phyloP scores from a whole-genome alignment of 2,113 vertebrate species.

The Silurus glanis region DNA sequence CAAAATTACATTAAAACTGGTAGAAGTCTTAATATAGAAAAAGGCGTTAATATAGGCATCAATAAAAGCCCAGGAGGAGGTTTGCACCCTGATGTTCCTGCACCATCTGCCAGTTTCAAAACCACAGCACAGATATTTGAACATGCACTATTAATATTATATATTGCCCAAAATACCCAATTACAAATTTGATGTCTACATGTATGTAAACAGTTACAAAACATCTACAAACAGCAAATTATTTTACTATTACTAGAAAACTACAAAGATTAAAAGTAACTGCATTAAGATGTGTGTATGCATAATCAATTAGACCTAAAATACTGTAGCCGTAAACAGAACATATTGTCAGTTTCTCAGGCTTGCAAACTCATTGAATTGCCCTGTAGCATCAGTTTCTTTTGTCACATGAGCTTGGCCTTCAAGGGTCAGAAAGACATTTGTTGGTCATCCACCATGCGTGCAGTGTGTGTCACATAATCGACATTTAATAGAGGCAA shows the following conservation, averaged over 20 bases:
- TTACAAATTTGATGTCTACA: not conserved
- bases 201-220: not conserved
- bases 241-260: not conserved
- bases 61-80: conserved; percentile 39
- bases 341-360: conserved; percentile 25
- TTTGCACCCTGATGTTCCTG: conserved; percentile 40
- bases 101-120: conserved; percentile 58
- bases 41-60: conserved; percentile 27
- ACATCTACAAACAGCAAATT: not conserved
- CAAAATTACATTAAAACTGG: not conserved
- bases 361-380: conserved; percentile 19
- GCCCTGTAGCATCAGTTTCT: conserved; percentile 37
- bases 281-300: not conserved
- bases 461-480: conserved; percentile 76
- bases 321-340: conserved; percentile 23
- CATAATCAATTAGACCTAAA: not conserved
- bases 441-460: conserved; percentile 66
- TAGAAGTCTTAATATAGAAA: conserved; percentile 13
- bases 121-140: conserved; percentile 12
- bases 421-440: conserved; percentile 73
- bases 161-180: not conserved
- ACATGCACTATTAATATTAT: too few relatives aligned
- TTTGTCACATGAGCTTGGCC: conserved; percentile 68
- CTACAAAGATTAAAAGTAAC: not conserved
- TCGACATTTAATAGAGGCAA: conserved; percentile 79